Evolutionary conservation across 2,888 invertebrate species (phyloP).

Genomic region (Caenorhabditis plicata): DNA sequence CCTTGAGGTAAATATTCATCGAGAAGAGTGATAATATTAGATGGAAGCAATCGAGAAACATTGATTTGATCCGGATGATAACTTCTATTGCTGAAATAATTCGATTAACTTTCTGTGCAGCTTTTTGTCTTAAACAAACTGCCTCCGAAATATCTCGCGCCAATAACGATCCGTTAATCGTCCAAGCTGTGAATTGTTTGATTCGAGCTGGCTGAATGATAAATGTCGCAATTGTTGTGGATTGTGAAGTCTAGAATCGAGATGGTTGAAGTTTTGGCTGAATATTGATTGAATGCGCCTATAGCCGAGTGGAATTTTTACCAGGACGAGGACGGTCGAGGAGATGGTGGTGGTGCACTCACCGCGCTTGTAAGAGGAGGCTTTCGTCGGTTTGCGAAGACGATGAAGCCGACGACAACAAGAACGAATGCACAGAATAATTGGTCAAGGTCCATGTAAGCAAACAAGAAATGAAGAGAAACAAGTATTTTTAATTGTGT

Average conservation of each 20-base stretch:
- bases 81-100: constrained; percentile 14
- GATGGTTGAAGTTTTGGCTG: neutral
- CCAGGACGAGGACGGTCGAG: neutral
- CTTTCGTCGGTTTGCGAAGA: too few relatives aligned
- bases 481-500: too few relatives aligned
- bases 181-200: constrained; percentile 10
- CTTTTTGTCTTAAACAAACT: constrained; percentile 8
- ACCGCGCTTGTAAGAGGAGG: too few relatives aligned
- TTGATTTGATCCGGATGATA: constrained; percentile 30
- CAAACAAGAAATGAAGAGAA: too few relatives aligned
- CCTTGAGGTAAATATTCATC: constrained; percentile 27
- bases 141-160: constrained; percentile 27
- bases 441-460: constrained; percentile 7
- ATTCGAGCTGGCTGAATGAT: constrained; percentile 12
- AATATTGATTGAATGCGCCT: neutral
- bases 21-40: constrained; percentile 20
- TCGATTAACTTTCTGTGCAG: too few relatives aligned
- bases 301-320: constrained; percentile 3
- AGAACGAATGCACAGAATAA: constrained; percentile 13
- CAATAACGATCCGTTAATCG: constrained; percentile 28
- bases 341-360: too few relatives aligned
- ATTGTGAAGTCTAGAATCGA: constrained; percentile 14
- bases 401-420: too few relatives aligned
- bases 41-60: constrained; percentile 18
- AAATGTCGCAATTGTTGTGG: constrained; percentile 17